Evolutionary conservation across 2,888 invertebrate species (phyloP).

Genomic region (Tetropium fuscum): DNA sequence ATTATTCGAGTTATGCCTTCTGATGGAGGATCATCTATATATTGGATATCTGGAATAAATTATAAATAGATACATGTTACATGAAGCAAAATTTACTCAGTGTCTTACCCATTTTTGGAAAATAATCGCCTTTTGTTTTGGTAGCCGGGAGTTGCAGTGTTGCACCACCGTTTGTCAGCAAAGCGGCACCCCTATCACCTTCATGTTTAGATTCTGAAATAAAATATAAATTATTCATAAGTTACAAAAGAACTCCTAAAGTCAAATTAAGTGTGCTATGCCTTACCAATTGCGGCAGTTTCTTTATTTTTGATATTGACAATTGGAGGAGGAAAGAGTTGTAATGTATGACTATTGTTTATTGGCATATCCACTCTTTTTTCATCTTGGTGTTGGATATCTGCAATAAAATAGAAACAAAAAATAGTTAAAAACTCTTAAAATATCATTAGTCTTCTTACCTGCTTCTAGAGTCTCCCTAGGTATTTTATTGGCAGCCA

Average conservation of each 20-base stretch:
- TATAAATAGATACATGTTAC: background rate
- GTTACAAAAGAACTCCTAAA: background rate
- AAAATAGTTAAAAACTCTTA: background rate
- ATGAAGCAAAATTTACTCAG: background rate
- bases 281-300: background rate
- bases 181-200: background rate
- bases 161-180: too few species aligned
- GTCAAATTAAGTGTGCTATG: background rate
- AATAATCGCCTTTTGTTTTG: background rate
- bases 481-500: background rate
- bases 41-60: background rate
- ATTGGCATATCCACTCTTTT: background rate
- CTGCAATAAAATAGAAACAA: background rate
- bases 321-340: background rate
- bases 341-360: background rate
- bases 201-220: background rate
- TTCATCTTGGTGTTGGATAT: constrained; percentile 1
- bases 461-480: background rate
- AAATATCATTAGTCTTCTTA: constrained; percentile 1
- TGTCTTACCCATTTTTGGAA: constrained; percentile 2
- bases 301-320: background rate
- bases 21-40: background rate
- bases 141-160: background rate
- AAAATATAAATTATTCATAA: background rate
- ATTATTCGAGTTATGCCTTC: constrained; percentile 1